Evolutionary conservation across 2,888 invertebrate genomes (phyloP), one percentile per base, ranked within the genome.

Genomic region (Caenorhabditis sp.): DNA sequence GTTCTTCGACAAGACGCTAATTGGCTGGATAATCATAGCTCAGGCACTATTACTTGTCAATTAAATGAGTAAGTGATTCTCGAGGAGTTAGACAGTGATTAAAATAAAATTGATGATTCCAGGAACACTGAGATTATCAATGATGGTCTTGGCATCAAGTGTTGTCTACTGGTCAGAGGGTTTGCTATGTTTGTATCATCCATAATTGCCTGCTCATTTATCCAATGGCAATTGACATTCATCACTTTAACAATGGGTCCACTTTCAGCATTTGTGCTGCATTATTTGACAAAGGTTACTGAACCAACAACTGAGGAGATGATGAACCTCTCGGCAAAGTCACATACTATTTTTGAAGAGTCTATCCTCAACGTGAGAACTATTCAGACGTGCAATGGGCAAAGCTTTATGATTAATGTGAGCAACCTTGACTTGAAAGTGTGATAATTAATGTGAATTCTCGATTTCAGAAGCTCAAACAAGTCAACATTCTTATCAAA

Each of bases 361-460:
- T 70, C 74, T n/a, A 70, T 78, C 31, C 65, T 78, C 58, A 76
- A 80, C 54, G 76, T 80, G n/a, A 60, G 76, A 63, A 82, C 81
- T 17, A 77, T 82, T 21, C 80, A 80, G 21, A 72, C 78, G 7
- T 80, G 76, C 27, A 82, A 82, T 59, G 81, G 77, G 14, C 80
- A 82, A 49, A 31, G 70, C 2, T 70, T 69, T 50, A 78, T 82
- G 76, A 75, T 78, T 25, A 56, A 71, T 64, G 81, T 78, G 26
- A 14, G 56, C 49, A 3, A 50, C 20, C 17, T n/a, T 5, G 14
- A 31, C 4, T 31, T 31, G 31, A 7, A 31, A 10, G 10, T 7
- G 10, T 8, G 5, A 5, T 17, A 50, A n/a, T 50, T 50, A 8
- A 8, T n/a, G 4, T 50, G 17, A 14, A n/a, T 50, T 21, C 20